These are phyloP conservation scores for Druon quercuslanigerum DNA, from an alignment of 1,140 invertebrate genomes.

Conservation along the genomic window DNA sequence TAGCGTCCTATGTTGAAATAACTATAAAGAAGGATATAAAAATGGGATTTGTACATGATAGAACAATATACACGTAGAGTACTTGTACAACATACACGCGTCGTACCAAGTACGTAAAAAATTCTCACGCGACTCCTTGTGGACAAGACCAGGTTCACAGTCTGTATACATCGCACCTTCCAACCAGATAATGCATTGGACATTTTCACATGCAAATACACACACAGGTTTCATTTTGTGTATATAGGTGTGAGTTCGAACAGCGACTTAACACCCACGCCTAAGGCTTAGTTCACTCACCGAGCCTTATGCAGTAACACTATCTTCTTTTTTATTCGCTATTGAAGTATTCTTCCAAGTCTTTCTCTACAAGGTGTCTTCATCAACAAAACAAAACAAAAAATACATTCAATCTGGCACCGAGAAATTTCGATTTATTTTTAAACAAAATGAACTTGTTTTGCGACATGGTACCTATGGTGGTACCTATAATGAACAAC, in stretches of 20 bases:
- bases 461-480: no score
- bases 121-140: constrained; percentile 53
- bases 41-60: constrained; percentile 8
- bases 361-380: constrained; percentile 19
- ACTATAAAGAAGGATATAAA: not conserved
- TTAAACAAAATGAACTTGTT: no score
- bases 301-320: constrained; percentile 54
- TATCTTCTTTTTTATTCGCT: not conserved
- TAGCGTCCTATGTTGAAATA: no score
- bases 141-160: constrained; percentile 48
- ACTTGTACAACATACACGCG: constrained; percentile 32
- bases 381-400: no score
- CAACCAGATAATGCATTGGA: constrained; percentile 53
- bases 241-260: constrained; percentile 42
- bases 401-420: no score
- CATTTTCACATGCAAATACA: constrained; percentile 54
- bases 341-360: not conserved
- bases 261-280: constrained; percentile 55
- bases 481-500: no score
- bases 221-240: constrained; percentile 43
- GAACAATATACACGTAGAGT: constrained; percentile 42
- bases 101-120: constrained; percentile 43
- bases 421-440: no score
- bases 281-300: constrained; percentile 37
- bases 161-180: constrained; percentile 50